Evolutionary conservation across 2,888 invertebrate genomes (phyloP).

Genomic region (Lepidochitona cinerea): DNA sequence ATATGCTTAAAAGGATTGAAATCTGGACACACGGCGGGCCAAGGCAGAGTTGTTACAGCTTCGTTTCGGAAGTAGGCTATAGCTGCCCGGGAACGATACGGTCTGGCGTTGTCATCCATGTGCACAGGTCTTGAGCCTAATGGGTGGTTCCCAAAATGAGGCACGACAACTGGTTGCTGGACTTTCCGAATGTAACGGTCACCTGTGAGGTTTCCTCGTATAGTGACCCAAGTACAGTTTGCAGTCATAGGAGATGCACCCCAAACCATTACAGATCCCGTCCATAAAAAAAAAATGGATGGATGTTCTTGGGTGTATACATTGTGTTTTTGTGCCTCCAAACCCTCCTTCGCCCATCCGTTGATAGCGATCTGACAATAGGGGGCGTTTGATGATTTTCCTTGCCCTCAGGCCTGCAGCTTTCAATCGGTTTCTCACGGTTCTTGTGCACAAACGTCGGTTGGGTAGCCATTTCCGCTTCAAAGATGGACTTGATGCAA

Average conservation of each 20-base stretch:
- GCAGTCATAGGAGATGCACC: slow-evolving; percentile 12
- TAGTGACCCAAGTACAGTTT: background rate
- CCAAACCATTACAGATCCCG: slow-evolving; percentile 8
- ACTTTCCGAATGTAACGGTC: background rate
- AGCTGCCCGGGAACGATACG: background rate
- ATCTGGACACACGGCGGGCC: no score
- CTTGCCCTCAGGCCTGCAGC: slow-evolving; percentile 6
- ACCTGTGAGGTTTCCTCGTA: background rate
- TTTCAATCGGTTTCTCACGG: background rate
- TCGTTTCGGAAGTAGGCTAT: background rate
- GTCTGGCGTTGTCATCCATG: slow-evolving; percentile 4
- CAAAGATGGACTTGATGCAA: no score
- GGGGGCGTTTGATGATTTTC: background rate
- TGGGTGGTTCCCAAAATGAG: background rate
- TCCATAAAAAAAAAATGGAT: slow-evolving; percentile 7
- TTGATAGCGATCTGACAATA: background rate
- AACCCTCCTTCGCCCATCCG: slow-evolving; percentile 7
- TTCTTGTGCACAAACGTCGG: slow-evolving; percentile 5
- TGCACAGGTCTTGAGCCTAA: background rate
- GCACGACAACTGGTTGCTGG: background rate
- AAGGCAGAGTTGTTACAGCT: background rate
- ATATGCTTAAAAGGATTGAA: no score
- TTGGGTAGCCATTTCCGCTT: slow-evolving; percentile 8
- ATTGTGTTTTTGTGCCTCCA: slow-evolving; percentile 9
- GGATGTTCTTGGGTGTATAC: slow-evolving; percentile 13